Percentiles rank a stretch among this genome's conserved stretches.
Evolutionary conservation across 2,888 invertebrate species (phyloP).

Genomic region (Diplazon laetatorius): DNA sequence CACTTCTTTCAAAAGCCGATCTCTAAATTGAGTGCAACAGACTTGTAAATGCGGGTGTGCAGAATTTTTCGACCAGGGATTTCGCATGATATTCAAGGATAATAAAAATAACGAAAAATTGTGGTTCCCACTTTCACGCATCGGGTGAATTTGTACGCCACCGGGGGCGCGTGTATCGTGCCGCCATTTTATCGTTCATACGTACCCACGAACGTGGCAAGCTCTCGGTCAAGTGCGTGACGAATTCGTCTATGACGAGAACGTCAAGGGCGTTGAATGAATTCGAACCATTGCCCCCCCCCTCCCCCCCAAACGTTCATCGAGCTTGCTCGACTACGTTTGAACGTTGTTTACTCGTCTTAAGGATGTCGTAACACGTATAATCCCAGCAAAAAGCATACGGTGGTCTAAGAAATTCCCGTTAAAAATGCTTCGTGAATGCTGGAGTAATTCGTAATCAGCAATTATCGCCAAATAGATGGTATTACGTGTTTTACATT

Average conservation of each 20-base stretch:
- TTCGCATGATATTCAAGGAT: constrained; percentile 63
- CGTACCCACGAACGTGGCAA: constrained; percentile 50
- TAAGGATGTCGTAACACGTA: not conserved
- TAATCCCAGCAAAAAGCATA: too few species aligned
- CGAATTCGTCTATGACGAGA: constrained; percentile 71
- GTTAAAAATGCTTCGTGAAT: too few species aligned
- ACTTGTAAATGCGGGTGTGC: constrained; percentile 79
- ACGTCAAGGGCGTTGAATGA: constrained; percentile 69
- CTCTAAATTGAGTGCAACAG: constrained; percentile 80
- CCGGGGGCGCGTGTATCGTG: not conserved
- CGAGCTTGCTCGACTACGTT: not conserved
- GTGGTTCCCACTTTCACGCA: constrained; percentile 18
- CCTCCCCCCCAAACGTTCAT: not conserved
- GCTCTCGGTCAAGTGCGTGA: constrained; percentile 75
- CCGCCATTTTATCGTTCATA: constrained; percentile 3
- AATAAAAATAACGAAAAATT: constrained; percentile 55
- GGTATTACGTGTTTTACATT: too few species aligned
- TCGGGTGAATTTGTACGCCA: not conserved
- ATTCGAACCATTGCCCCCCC: constrained; percentile 67
- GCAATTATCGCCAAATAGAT: too few species aligned
- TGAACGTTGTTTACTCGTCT: not conserved
- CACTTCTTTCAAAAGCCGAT: constrained; percentile 68
- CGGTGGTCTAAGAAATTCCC: too few species aligned
- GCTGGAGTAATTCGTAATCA: too few species aligned
- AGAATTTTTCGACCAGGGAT: constrained; percentile 75